These are phyloP conservation scores for Caenorhabditis sinica DNA, from an alignment of 2,888 invertebrate species.

Conservation along the genomic window DNA sequence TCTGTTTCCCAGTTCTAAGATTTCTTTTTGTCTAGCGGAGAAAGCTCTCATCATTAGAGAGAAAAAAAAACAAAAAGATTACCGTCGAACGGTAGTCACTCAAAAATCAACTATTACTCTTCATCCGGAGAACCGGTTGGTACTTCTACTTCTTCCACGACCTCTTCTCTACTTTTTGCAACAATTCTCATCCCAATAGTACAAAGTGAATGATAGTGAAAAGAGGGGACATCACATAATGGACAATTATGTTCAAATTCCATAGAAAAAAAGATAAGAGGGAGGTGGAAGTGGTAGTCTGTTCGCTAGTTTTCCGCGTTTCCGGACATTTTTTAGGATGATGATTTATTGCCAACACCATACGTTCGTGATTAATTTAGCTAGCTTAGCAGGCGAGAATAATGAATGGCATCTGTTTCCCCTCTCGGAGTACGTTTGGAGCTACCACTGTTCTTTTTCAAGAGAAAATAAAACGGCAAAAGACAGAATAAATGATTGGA, in stretches of 20 bases:
- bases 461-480: background rate
- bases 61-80: constrained; percentile 45
- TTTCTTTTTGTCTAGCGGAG: background rate
- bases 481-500: background rate
- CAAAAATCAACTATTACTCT: background rate
- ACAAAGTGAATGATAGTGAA: constrained; percentile 47
- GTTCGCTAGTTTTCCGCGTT: background rate
- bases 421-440: background rate
- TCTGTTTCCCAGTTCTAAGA: background rate
- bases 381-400: background rate
- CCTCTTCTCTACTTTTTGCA: background rate
- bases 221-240: constrained; percentile 12
- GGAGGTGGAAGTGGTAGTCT: background rate
- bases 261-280: constrained; percentile 31
- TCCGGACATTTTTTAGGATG: constrained; percentile 24
- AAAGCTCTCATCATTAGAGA: background rate
- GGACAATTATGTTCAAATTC: constrained; percentile 41
- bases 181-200: constrained; percentile 3
- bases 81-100: constrained; percentile 16
- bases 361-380: constrained; percentile 54
- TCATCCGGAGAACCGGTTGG: constrained; percentile 23
- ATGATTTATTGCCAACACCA: constrained; percentile 48
- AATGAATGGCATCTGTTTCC: constrained; percentile 46
- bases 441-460: background rate
- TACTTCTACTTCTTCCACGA: background rate